These are phyloP conservation scores for Netelia inedita DNA, from an alignment of 2,888 invertebrate genomes.

Conservation along the genomic window DNA sequence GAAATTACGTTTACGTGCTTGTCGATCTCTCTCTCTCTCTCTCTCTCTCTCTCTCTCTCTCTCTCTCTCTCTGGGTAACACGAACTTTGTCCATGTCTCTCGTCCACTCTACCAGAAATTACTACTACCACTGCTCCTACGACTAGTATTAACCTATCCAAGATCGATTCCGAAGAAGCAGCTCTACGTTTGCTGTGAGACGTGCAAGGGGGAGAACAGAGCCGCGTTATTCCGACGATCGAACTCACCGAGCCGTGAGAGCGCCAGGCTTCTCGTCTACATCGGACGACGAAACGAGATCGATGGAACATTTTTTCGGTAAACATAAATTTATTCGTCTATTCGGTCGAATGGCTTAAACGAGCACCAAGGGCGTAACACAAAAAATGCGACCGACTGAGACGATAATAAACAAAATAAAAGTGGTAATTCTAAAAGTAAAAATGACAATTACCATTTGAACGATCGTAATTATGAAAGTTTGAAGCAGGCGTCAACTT, in stretches of 20 bases:
- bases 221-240: slow-evolving; percentile 18
- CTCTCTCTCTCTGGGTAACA: not conserved
- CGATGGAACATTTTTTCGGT: not conserved
- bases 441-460: not conserved
- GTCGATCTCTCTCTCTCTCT: slow-evolving; percentile 63
- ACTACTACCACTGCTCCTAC: slow-evolving; percentile 10
- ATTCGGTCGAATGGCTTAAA: not conserved
- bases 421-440: not conserved
- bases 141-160: slow-evolving; percentile 22
- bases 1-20: slow-evolving; percentile 73
- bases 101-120: slow-evolving; percentile 5
- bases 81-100: slow-evolving; percentile 18
- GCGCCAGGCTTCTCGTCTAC: not conserved
- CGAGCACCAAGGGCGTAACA: not conserved
- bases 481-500: not conserved
- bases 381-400: not conserved
- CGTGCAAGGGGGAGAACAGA: not conserved
- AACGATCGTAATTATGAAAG: not conserved
- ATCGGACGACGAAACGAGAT: slow-evolving; percentile 1
- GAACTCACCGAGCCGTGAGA: slow-evolving; percentile 7
- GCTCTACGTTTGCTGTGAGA: not conserved
- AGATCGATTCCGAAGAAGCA: slow-evolving; percentile 56
- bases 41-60: slow-evolving; percentile 4
- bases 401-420: not conserved
- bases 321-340: slow-evolving; percentile 19